Percentiles rank a stretch among this genome's conserved stretches.
Conservation (phyloP, 1,140 invertebrate genomes). For the Hycleus cichorii region DNA sequence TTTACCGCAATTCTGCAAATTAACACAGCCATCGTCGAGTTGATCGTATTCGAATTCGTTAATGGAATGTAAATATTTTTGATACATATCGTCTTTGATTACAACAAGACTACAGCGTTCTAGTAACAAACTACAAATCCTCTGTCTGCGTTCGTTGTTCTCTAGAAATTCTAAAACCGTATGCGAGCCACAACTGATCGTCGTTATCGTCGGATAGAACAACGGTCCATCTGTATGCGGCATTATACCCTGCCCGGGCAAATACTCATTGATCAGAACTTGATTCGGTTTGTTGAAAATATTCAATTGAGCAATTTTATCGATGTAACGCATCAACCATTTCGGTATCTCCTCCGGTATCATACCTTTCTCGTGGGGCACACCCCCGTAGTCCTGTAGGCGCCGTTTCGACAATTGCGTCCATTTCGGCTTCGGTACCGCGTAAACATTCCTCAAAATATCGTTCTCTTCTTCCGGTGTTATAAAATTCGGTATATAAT, state of each 20-base stretch:
- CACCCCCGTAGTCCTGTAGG: conserved; percentile 94
- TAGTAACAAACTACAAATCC: conserved; percentile 64
- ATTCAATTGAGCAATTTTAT: conserved; percentile 63
- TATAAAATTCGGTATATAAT: conserved; percentile 91
- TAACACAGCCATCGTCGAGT: conserved; percentile 59
- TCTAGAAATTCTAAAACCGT: conserved; percentile 80
- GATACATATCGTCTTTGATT: conserved; percentile 77
- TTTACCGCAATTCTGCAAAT: conserved; percentile 55
- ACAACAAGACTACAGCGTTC: conserved; percentile 84
- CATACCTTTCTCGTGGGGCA: conserved; percentile 91
- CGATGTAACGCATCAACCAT: conserved; percentile 71
- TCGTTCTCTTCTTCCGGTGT: conserved; percentile 69
- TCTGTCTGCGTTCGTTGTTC: conserved; percentile 37
- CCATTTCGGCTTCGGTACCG: conserved; percentile 91
- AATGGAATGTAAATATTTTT: conserved; percentile 84
- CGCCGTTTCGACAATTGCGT: conserved; percentile 83
- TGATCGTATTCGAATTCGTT: conserved; percentile 63
- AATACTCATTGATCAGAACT: conserved; percentile 94
- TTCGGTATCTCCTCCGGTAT: conserved; percentile 80
- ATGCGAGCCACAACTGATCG: conserved; percentile 86
- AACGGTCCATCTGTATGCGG: conserved; percentile 92
- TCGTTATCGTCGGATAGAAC: conserved; percentile 88
- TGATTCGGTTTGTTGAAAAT: conserved; percentile 88
- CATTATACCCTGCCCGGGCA: conserved; percentile 88
- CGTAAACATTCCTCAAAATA: conserved; percentile 67